phyloP scores from a whole-genome alignment of 1,140 invertebrate genomes.

The Heliconius hewitsoni region DNA sequence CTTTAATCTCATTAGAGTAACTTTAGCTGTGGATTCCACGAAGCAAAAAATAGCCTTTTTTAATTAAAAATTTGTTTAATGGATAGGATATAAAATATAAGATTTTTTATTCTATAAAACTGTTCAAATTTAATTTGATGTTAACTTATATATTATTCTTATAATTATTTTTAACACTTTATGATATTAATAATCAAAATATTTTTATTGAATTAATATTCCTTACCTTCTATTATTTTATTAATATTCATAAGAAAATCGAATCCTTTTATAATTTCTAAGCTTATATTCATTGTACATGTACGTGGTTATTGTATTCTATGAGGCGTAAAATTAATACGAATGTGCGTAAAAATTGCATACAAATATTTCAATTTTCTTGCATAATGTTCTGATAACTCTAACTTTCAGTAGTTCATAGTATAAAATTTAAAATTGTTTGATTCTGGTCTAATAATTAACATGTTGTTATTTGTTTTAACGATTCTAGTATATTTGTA shows the following conservation, averaged over 20 bases:
- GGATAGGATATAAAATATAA: too few relatives aligned
- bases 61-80: too few relatives aligned
- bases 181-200: too few relatives aligned
- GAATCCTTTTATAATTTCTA: background rate
- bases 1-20: background rate
- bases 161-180: too few relatives aligned
- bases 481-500: background rate
- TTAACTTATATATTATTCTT: too few relatives aligned
- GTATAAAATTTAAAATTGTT: too few relatives aligned
- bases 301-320: background rate
- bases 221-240: too few relatives aligned
- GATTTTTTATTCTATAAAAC: too few relatives aligned
- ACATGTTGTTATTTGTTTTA: background rate
- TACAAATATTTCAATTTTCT: constrained; percentile 7
- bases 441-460: background rate
- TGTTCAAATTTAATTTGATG: too few relatives aligned
- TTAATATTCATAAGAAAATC: too few relatives aligned
- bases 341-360: background rate
- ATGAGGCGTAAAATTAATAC: constrained; percentile 7
- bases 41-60: background rate
- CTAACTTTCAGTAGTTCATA: too few relatives aligned
- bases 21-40: background rate
- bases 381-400: background rate
- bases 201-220: too few relatives aligned
- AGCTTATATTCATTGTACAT: background rate